Conservation (phyloP, 2,113 vertebrate genomes). For the Mustelus asterias region DNA sequence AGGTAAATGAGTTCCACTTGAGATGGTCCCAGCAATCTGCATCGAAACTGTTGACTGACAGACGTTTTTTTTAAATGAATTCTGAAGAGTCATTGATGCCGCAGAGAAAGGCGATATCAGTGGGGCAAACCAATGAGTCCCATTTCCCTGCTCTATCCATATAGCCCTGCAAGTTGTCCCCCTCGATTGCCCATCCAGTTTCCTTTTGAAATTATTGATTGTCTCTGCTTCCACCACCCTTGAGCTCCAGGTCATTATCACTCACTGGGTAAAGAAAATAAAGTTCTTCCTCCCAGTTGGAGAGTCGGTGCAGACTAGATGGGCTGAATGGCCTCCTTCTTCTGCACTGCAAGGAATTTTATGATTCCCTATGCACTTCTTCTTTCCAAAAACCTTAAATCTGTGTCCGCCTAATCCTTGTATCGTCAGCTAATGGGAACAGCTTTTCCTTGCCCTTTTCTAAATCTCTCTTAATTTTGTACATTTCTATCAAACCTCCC, state of each 20-base stretch:
- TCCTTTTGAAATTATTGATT: not conserved
- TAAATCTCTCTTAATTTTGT: not conserved
- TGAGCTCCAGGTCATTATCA: too few relatives aligned
- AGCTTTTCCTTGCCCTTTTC: not conserved
- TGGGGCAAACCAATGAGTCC: not conserved
- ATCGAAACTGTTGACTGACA: not conserved
- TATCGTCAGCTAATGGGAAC: not conserved
- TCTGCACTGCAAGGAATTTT: too few relatives aligned
- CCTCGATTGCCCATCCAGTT: not conserved
- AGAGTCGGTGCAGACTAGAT: too few relatives aligned
- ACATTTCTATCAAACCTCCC: not conserved
- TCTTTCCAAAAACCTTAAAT: not conserved
- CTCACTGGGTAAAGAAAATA: too few relatives aligned
- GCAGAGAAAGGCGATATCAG: not conserved
- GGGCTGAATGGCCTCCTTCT: too few relatives aligned
- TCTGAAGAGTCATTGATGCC: not conserved
- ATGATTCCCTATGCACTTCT: not conserved
- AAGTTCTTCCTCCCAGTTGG: too few relatives aligned
- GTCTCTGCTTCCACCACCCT: not conserved
- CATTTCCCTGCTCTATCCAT: not conserved
- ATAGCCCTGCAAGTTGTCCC: not conserved
- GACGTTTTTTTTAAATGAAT: not conserved
- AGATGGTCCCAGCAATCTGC: not conserved
- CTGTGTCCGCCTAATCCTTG: too few relatives aligned
- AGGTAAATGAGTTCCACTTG: conserved; percentile 55